phyloP scores from a whole-genome alignment of 1,140 invertebrate species.

The Hyles euphorbiae region DNA sequence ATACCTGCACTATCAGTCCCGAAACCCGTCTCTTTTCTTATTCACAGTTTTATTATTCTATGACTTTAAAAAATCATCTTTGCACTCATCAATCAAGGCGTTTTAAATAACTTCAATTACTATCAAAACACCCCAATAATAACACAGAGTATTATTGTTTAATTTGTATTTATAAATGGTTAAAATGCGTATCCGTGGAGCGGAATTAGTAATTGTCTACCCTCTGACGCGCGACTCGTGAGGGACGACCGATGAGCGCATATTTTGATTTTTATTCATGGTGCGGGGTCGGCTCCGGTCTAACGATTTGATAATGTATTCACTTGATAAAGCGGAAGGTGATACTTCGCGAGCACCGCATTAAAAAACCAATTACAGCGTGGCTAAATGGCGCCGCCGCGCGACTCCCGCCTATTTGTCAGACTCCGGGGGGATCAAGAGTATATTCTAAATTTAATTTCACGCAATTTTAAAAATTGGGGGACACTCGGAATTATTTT shows the following conservation, averaged over 20 bases:
- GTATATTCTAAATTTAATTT: slow-evolving; percentile 75
- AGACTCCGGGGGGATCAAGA: slow-evolving; percentile 67
- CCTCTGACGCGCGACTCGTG: slow-evolving; percentile 39
- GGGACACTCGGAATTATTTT: slow-evolving; percentile 41
- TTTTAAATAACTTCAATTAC: background rate
- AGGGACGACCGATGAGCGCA: slow-evolving; percentile 49
- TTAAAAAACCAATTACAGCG: slow-evolving; percentile 75
- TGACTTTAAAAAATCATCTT: too few relatives aligned
- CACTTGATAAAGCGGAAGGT: slow-evolving; percentile 73
- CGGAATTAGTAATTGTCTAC: slow-evolving; percentile 60
- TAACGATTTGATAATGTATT: slow-evolving; percentile 75
- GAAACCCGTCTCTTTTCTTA: too few relatives aligned
- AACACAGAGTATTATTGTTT: slow-evolving; percentile 20
- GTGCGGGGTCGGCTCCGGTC: slow-evolving; percentile 54
- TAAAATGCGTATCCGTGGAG: slow-evolving; percentile 44
- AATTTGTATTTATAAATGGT: slow-evolving; percentile 66
- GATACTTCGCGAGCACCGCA: slow-evolving; percentile 64
- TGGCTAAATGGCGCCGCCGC: slow-evolving; percentile 67
- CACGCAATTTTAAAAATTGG: slow-evolving; percentile 70
- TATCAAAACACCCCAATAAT: background rate
- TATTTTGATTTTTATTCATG: slow-evolving; percentile 69
- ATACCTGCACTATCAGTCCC: too few relatives aligned
- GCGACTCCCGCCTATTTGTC: slow-evolving; percentile 67
- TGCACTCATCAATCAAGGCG: too few relatives aligned
- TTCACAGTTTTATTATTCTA: too few relatives aligned